These are phyloP conservation scores for Miltochrista miniata DNA, from an alignment of 2,888 invertebrate species.

Conservation along the genomic window DNA sequence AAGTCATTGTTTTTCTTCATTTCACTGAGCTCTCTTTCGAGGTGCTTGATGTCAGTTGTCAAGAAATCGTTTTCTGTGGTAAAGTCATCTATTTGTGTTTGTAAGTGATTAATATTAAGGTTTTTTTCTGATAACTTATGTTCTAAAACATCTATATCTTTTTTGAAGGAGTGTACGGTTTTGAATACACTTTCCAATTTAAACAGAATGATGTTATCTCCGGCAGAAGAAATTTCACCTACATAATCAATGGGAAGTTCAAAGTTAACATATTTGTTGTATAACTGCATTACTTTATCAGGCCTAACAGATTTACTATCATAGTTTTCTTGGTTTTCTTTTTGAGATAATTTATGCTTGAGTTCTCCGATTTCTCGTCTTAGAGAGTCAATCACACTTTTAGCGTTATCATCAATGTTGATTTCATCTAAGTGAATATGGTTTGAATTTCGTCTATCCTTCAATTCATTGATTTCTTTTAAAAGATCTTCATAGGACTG, in stretches of 20 bases:
- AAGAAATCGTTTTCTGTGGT: slow-evolving; percentile 77
- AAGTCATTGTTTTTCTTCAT: slow-evolving; percentile 89
- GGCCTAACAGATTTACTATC: slow-evolving; percentile 60
- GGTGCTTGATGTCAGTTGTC: slow-evolving; percentile 72
- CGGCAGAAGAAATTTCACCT: slow-evolving; percentile 70
- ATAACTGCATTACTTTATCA: slow-evolving; percentile 70
- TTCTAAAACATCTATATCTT: slow-evolving; percentile 83
- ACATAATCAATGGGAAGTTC: slow-evolving; percentile 76
- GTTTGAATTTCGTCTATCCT: slow-evolving; percentile 57
- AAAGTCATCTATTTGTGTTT: slow-evolving; percentile 83
- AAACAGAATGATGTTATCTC: slow-evolving; percentile 62
- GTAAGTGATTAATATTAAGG: slow-evolving; percentile 76
- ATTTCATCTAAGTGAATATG: slow-evolving; percentile 67
- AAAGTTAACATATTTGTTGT: slow-evolving; percentile 76
- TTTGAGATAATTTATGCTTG: slow-evolving; percentile 63
- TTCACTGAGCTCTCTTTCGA: slow-evolving; percentile 85
- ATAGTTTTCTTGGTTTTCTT: slow-evolving; percentile 45
- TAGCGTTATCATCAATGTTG: slow-evolving; percentile 78
- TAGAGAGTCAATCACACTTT: slow-evolving; percentile 76
- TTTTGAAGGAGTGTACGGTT: slow-evolving; percentile 82
- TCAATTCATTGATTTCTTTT: slow-evolving; percentile 63
- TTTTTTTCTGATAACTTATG: slow-evolving; percentile 83
- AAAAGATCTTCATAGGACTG: slow-evolving; percentile 64
- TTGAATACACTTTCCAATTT: slow-evolving; percentile 83
- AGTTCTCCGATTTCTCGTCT: slow-evolving; percentile 75